phyloP scores from a whole-genome alignment of 2,888 invertebrate species.

The Caradrina kadenii region DNA sequence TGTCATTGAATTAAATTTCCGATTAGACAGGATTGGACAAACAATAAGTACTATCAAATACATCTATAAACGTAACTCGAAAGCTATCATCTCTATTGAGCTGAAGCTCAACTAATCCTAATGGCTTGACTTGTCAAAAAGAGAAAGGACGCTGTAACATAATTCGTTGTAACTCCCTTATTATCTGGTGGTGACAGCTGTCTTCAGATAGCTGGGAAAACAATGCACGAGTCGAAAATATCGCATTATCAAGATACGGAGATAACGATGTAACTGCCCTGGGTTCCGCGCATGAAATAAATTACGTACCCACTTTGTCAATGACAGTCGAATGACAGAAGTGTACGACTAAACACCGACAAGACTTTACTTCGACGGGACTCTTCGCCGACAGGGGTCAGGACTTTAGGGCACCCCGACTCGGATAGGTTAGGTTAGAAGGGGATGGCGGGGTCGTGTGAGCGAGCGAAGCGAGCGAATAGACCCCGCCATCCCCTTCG shows the following conservation, averaged over 20 bases:
- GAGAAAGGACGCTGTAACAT: conserved; percentile 73
- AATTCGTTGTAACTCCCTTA: conserved; percentile 69
- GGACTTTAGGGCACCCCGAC: no score
- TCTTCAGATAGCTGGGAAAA: conserved; percentile 75
- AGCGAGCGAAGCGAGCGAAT: no score
- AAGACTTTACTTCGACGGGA: no score
- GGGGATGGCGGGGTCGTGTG: no score
- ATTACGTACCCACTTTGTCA: no score
- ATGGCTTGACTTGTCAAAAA: conserved; percentile 51
- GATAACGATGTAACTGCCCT: conserved; percentile 38
- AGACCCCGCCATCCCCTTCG: no score
- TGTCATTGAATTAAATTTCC: background rate
- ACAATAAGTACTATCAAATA: background rate
- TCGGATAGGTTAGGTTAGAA: no score
- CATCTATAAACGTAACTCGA: background rate
- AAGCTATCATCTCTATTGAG: conserved; percentile 20
- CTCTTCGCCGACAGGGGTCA: no score
- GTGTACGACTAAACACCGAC: no score
- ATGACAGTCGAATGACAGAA: no score
- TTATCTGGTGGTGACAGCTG: conserved; percentile 80
- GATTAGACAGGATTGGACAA: background rate
- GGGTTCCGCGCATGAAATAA: conserved; percentile 38
- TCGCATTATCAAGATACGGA: conserved; percentile 50
- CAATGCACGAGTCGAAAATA: conserved; percentile 69
- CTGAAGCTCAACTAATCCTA: conserved; percentile 50